Evolutionary conservation across 2,113 vertebrate genomes (phyloP).

Genomic region (Grallaria varia): DNA sequence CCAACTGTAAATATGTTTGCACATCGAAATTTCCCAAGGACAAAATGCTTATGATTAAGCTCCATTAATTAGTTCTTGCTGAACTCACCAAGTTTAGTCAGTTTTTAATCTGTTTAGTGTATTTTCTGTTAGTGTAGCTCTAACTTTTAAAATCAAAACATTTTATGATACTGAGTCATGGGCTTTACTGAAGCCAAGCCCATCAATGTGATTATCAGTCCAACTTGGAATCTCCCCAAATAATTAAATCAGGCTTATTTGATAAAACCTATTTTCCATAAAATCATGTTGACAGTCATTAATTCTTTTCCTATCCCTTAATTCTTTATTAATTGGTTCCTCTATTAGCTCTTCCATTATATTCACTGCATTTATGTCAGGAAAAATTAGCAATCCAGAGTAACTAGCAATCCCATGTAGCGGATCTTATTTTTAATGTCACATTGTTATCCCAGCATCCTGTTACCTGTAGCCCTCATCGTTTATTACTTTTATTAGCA

Average conservation of each 20-base stretch:
- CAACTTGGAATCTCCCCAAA: constrained; percentile 56
- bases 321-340: constrained; percentile 62
- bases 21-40: neutral
- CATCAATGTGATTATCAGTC: constrained; percentile 55
- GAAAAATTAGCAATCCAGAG: constrained; percentile 24
- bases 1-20: neutral
- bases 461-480: neutral
- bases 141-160: constrained; percentile 31
- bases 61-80: neutral
- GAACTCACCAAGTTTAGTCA: neutral
- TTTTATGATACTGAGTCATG: neutral
- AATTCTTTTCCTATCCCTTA: constrained; percentile 47
- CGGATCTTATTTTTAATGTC: neutral
- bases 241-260: constrained; percentile 64
- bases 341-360: constrained; percentile 37
- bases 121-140: neutral
- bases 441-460: neutral
- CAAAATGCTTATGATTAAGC: neutral
- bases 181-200: constrained; percentile 43
- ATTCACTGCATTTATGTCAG: constrained; percentile 31
- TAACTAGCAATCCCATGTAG: neutral
- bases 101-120: neutral
- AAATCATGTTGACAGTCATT: constrained; percentile 65
- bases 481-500: neutral
- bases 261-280: constrained; percentile 65